Percentiles rank a stretch among this genome's conserved stretches.
Conservation (phyloP, 2,797 vertebrate genomes). For the Melanotaenia parkinsoni region DNA sequence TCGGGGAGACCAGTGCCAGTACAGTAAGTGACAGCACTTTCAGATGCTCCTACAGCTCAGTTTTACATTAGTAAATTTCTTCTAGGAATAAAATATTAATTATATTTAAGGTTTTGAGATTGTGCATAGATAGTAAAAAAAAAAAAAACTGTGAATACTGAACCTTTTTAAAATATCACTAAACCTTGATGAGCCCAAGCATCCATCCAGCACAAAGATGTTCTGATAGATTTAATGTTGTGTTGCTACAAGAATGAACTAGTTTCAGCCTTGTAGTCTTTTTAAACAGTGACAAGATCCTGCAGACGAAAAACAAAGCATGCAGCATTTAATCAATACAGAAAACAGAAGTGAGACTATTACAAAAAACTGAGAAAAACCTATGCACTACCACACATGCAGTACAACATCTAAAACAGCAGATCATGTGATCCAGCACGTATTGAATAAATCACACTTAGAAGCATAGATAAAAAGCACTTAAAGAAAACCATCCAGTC, state of each 20-base stretch:
- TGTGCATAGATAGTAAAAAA: not conserved
- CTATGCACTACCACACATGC: not conserved
- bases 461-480: not conserved
- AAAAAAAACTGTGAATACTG: not conserved
- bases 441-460: not conserved
- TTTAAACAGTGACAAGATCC: not conserved
- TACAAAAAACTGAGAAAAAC: not conserved
- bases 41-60: not conserved
- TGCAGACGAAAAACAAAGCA: not conserved
- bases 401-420: not conserved
- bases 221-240: not conserved
- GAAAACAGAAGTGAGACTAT: not conserved
- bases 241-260: no score
- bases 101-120: not conserved
- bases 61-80: no score
- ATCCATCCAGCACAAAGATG: not conserved
- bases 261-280: not conserved
- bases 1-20: conserved; percentile 94
- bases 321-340: not conserved
- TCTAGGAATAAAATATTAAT: no score
- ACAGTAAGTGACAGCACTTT: conserved; percentile 85
- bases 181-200: not conserved
- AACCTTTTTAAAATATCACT: not conserved
- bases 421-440: not conserved
- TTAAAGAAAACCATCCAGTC: not conserved